Base-by-base conservation (phyloP, 2,888 invertebrate genomes). In the Alsophila aescularia region DNA sequence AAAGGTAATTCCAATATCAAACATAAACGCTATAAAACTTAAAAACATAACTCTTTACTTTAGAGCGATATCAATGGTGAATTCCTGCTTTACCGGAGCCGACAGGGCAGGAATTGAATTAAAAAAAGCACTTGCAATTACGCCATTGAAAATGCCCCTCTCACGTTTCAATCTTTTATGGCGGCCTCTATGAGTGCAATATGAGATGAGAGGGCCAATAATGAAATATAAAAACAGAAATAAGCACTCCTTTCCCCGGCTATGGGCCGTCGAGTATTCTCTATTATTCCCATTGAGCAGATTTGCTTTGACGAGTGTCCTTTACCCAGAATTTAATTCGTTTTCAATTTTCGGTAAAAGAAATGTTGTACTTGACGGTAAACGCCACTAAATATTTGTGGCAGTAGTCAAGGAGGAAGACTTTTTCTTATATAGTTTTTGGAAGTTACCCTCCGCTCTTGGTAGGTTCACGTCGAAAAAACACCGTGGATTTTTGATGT, bases 151-250 rank as follows among this genome's bases (percentile, higher is more conserved):
- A 62, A 85, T 85, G 73, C 83, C 87, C 88, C 90, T 87, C 89
- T 87, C 87, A 80, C 87, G 87, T 90, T 90, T 90, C 90, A 91
- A 89, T 86, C 89, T 83, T 90, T 90, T 90, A 88, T 90, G 78
- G 83, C 85, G 83, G 87, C 81, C 84, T 85, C 85, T 87, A 85
- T 88, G 87, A 87, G 87, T 87, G 89, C 88, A 88, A 88, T 88
- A 86, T 81, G 89, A 88, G 90, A 86, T 85, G 87, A 89, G 90
- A 87, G 88, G 82, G 87, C 90, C 87, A 90, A 90, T 89, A 90
- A 90, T 90, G 85, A 87, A 90, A 90, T 87, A 89, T 89, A 89
- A 90, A 89, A 90, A 89, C 87, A 88, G 83, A 83, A 86, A 87
- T 85, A 85, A 87, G 88, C 80, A 83, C 84, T 85, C 80, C 79